A percentile compares a stretch with the other conserved stretches of the same genome.
Conservation (phyloP, 2,888 invertebrate species). For the Carabus problematicus region DNA sequence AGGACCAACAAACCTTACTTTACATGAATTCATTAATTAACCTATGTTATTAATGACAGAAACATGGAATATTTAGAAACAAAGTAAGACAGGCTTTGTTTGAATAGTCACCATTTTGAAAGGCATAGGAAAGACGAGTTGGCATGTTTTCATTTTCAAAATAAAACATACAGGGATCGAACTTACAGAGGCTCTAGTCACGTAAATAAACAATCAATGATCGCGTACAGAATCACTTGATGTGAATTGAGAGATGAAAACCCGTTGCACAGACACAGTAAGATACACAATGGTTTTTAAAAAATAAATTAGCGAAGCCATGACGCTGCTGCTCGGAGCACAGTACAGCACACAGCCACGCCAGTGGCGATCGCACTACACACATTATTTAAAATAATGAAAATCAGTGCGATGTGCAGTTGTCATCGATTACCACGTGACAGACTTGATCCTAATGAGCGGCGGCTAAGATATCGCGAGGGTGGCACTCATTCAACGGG, state of each 20-base stretch:
- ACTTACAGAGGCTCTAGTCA: neutral
- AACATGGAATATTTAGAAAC: constrained; percentile 5
- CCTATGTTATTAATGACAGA: constrained; percentile 2
- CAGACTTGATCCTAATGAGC: constrained; percentile 73
- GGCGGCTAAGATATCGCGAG: constrained; percentile 65
- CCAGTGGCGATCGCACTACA: constrained; percentile 11
- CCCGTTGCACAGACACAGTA: constrained; percentile 20
- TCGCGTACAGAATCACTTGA: constrained; percentile 48
- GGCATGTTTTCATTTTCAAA: constrained; percentile 44
- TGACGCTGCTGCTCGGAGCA: constrained; percentile 65
- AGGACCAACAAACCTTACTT: neutral
- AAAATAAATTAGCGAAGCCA: constrained; percentile 33
- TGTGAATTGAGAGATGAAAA: constrained; percentile 47
- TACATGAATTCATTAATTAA: neutral
- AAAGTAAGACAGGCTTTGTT: constrained; percentile 55
- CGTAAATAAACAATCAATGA: constrained; percentile 22
- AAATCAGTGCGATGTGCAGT: constrained; percentile 53
- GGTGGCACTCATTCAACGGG: constrained; percentile 64
- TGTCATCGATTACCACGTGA: constrained; percentile 78
- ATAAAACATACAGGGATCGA: constrained; percentile 23
- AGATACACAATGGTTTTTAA: constrained; percentile 18
- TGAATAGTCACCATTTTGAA: constrained; percentile 71
- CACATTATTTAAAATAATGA: constrained; percentile 33
- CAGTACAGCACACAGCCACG: constrained; percentile 51
- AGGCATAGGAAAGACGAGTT: constrained; percentile 58